These are phyloP conservation scores for Orthosia gothica DNA, from an alignment of 2,888 invertebrate genomes.

Conservation along the genomic window DNA sequence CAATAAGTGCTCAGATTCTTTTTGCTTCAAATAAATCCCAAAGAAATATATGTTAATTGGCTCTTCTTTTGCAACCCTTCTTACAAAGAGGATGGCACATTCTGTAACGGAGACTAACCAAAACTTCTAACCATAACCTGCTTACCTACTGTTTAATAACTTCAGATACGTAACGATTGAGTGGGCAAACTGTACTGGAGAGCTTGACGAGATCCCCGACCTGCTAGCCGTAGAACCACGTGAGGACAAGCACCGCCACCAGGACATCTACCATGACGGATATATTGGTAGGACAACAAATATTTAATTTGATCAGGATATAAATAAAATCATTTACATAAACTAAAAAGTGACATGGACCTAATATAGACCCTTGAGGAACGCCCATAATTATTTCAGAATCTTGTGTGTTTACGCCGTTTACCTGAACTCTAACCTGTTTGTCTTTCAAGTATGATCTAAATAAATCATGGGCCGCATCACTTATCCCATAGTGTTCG, in stretches of 20 bases:
- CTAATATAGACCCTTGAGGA: too few species aligned
- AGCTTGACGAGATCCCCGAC: conserved; percentile 81
- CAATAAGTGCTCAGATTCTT: neutral
- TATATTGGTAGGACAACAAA: conserved; percentile 75
- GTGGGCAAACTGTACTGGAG: conserved; percentile 88
- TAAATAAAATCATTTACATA: too few species aligned
- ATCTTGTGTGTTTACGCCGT: too few species aligned
- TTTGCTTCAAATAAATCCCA: neutral
- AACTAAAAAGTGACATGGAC: too few species aligned
- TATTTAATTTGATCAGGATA: too few species aligned
- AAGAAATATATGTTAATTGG: neutral
- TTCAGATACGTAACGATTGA: conserved; percentile 87
- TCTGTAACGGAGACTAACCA: neutral
- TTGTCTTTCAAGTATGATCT: too few species aligned
- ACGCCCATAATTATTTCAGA: too few species aligned
- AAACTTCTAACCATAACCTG: neutral
- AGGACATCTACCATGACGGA: conserved; percentile 83
- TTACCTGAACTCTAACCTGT: too few species aligned
- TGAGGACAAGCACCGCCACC: conserved; percentile 77
- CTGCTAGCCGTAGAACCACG: conserved; percentile 80
- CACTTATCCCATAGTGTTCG: too few species aligned
- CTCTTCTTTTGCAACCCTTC: neutral
- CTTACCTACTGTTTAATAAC: neutral
- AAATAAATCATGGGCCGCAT: too few species aligned
- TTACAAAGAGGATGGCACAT: neutral